Base-by-base conservation (phyloP, 2,888 invertebrate genomes). In the Lobophora halterata region DNA sequence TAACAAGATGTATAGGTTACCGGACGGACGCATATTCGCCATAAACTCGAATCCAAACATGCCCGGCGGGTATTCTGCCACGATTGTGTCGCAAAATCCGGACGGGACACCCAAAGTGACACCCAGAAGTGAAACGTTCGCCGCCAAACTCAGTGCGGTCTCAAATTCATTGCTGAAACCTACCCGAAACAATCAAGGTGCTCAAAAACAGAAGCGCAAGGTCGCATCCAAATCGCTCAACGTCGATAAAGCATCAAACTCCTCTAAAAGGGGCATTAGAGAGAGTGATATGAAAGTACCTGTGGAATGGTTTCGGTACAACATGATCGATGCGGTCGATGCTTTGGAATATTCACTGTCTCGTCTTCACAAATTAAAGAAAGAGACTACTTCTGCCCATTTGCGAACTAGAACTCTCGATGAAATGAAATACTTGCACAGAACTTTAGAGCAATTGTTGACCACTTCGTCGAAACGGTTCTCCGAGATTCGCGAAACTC, bases 271-370 rank as follows among this genome's bases (percentile, higher is more conserved):
- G 1, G 12, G 14, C 6, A 3, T 26, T 24, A 33, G 49, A 14
- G 55, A 52, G 24, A 32, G 55, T 42, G 81, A 86, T 56, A 49
- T 82, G 19, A 66, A 72, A 43, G 79, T 81, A 4, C 83, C 88
- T 7, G 72, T 88, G 27, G 90, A 90, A 59, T 91, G 90, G 90
- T 90, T 86, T 55, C 81, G 90, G 40, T 90, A 88, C 51, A 90
- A 90, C 46, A 74, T 90, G 14, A 65, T 89, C 28, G 88, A 90
- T 52, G 88, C 90, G 1, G 81, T 89, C 13, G 88, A 90, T 45
- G 85, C 90, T 13, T 77, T 90, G 31, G 88, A 89, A 44, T 90
- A 90, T 64, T 80, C 91, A 3, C 69, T 89, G 10, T 71, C 82
- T 8, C 81, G 89, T 18, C 67, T 91, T 27, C 72, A 85, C 16